Evolutionary conservation across 2,113 vertebrate species (phyloP).

Genomic region (Macrotis lagotis): DNA sequence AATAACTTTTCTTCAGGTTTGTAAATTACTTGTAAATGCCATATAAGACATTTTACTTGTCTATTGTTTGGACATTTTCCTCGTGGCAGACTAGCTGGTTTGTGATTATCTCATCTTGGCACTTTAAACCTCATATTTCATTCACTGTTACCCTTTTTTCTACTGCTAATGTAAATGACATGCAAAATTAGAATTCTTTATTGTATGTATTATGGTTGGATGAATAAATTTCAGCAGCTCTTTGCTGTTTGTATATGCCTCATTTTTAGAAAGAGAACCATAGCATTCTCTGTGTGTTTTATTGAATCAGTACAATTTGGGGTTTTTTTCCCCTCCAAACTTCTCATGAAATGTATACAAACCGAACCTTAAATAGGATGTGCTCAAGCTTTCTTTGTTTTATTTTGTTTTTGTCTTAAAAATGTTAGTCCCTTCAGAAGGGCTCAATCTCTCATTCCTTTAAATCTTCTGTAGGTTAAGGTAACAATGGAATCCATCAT

Average conservation of each 20-base stretch:
- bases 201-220: slow-evolving; percentile 76
- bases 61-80: slow-evolving; percentile 29
- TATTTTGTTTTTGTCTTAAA: neutral
- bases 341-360: neutral
- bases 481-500: neutral
- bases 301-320: neutral
- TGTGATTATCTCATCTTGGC: slow-evolving; percentile 72
- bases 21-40: slow-evolving; percentile 80
- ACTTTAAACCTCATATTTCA: slow-evolving; percentile 82
- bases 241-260: slow-evolving; percentile 61
- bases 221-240: slow-evolving; percentile 79
- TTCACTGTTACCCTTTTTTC: slow-evolving; percentile 73
- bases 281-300: slow-evolving; percentile 40
- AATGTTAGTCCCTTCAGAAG: neutral
- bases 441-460: neutral
- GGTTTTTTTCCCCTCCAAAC: neutral
- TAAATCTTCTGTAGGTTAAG: neutral
- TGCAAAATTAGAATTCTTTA: slow-evolving; percentile 73
- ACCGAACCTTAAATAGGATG: neutral
- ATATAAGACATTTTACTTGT: slow-evolving; percentile 71
- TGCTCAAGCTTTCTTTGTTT: neutral
- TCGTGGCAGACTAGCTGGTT: slow-evolving; percentile 29
- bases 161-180: slow-evolving; percentile 80
- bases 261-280: slow-evolving; percentile 7
- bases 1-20: slow-evolving; percentile 52